Base-by-base conservation (phyloP, 2,888 invertebrate genomes). In the Drosophila robusta region DNA sequence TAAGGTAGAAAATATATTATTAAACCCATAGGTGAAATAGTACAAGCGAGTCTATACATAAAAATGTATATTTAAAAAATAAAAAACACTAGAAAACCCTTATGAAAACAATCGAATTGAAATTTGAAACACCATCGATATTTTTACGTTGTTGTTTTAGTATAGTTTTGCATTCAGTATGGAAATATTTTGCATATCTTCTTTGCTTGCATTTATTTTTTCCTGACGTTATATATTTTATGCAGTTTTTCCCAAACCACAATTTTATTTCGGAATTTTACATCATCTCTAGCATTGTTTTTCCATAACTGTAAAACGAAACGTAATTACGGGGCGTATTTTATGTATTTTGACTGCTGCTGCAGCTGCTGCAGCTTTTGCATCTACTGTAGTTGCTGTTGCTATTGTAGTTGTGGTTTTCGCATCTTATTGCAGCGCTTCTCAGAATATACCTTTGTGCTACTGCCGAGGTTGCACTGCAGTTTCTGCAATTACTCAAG, bases 401-500 rank as follows among this genome's bases (percentile, higher is more conserved):
- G 34, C 12, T 34, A 12, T 12, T 46, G 38, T 18, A 16, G 32
- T 9, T 46, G 38, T 32, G 24, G 39, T 9, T 46, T 2, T 32
- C 29, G 34, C n/a, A 24, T 42, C 54, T 54, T 41, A 34, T 44
- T 36, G 39, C n/a, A 4, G 34, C 22, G 8, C 16, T 18, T 39
- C 49, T 32, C 39, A 42, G 44, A 38, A 18, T 34, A 18, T 42
- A n/a, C 44, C 52, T 63, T 56, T 73, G 51, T 73, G 42, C 41
- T 11, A 8, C 41, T 26, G 34, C 62, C 57, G 58, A 41, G 56
- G 49, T 29, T 78, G 51, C 64, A 57, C 49, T 61, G 65, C 78
- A 78, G 70, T 78, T 80, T 73, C 44, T 63, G 78, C 74, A 78
- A 80, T 78, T 81, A 71, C 63, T 69, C 61, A 63, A 57, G 67